Base-by-base conservation (phyloP, 2,888 invertebrate species). In the Gryllus longicercus region DNA sequence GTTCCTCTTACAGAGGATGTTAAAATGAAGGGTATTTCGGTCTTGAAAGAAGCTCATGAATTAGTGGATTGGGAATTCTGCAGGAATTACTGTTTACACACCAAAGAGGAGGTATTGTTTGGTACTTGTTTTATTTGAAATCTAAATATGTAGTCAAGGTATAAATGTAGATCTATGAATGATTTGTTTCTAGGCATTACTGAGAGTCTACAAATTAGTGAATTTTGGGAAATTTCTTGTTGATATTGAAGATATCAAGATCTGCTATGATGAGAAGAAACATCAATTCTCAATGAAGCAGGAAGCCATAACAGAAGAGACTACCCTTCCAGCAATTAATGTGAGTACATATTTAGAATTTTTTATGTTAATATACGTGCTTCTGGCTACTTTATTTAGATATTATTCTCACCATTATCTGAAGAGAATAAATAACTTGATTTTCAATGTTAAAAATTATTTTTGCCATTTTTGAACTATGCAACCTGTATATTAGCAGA, bases 1-100 rank as follows among this genome's bases (percentile, higher is more conserved):
- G 90, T 93, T 78, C 94, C 95, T 2, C 85, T 95, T 38, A 91
- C 92, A 0, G 95, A 95, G 87, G 95, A 95, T 85, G 89, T 93
- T 1, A 90, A 92, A 84, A 88, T 95, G 80, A 92, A 93, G 85
- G 93, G 93, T 18, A 90, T 94, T 74, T 90, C 91, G 83, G 89
- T 94, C 78, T 90, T 95, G 80, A 90, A 91, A 84, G 90, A 89
- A 83, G 90, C 92, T 75, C 94, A 94, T 84, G 90, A 91, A 83
- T 89, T 90, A 25, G 87, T 94, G 10, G 92, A 94, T 85, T 95
- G 95, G 95, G 89, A 91, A 82, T 88, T 89, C 82, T 85, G 91
- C 78, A 87, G 89, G 21, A 90, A 88, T 83, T 88, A 88, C 81
- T 89, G 88, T 83, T 88, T 92, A 81, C 88, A 89, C 51, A 86